Evolutionary conservation across 1,140 invertebrate genomes (phyloP).

Genomic region (Euglossa dilemma): DNA sequence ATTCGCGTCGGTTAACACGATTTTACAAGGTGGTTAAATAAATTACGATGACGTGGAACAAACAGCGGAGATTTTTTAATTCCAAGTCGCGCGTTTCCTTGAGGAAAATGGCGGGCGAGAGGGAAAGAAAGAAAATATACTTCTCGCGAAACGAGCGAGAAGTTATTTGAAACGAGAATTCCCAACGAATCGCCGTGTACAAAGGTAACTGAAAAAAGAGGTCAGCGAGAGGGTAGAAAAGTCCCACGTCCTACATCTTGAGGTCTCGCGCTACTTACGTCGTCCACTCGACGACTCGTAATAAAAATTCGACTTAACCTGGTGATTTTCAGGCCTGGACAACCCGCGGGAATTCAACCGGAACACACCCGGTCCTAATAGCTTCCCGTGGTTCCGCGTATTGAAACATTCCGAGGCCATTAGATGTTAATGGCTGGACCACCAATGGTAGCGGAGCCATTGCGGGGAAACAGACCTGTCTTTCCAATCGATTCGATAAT

Average conservation of each 20-base stretch:
- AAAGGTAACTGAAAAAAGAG: background rate
- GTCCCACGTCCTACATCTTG: slow-evolving; percentile 20
- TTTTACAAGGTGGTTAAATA: too few species aligned
- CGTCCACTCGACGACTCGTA: slow-evolving; percentile 11
- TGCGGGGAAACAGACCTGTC: background rate
- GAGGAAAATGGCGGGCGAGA: background rate
- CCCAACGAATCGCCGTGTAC: background rate
- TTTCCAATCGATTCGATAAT: background rate
- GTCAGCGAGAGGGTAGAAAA: slow-evolving; percentile 16
- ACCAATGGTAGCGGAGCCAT: background rate
- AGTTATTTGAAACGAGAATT: background rate
- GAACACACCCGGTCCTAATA: background rate
- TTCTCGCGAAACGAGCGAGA: background rate
- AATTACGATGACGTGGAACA: too few species aligned
- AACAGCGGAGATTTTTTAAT: too few species aligned
- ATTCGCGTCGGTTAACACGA: too few species aligned
- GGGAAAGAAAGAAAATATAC: background rate
- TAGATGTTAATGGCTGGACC: background rate
- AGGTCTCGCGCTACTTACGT: slow-evolving; percentile 19
- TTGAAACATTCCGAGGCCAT: slow-evolving; percentile 2
- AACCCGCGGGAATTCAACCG: background rate
- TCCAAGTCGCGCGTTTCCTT: background rate
- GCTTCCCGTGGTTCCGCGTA: background rate
- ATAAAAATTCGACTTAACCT: slow-evolving; percentile 38
- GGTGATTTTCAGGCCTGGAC: background rate